These are phyloP conservation scores for Octonoba sinensis DNA, from an alignment of 2,888 invertebrate genomes.

Conservation along the genomic window DNA sequence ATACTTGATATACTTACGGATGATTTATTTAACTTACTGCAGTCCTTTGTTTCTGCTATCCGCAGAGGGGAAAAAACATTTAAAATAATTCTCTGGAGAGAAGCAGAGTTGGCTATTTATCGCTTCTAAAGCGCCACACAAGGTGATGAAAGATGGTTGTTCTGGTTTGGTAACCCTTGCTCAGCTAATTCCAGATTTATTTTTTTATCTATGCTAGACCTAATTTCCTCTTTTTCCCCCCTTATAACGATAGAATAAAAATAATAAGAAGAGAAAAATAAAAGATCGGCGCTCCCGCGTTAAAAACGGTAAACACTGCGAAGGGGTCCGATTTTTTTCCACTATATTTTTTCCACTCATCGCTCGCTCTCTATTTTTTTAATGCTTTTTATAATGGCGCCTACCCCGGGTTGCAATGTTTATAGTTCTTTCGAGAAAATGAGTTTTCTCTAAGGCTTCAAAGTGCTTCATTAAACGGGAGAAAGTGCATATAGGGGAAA, in stretches of 20 bases:
- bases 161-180: constrained; percentile 55
- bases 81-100: too few relatives aligned
- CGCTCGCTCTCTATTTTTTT: constrained; percentile 47
- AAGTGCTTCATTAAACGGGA: constrained; percentile 61
- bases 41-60: too few relatives aligned
- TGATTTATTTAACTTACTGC: too few relatives aligned
- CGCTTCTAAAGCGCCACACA: neutral
- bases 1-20: too few relatives aligned
- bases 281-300: constrained; percentile 51
- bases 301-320: constrained; percentile 60
- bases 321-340: constrained; percentile 25
- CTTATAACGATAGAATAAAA: constrained; percentile 60
- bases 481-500: constrained; percentile 44
- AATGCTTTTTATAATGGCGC: constrained; percentile 63
- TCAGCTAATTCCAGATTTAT: constrained; percentile 60
- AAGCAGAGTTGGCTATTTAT: constrained; percentile 28
- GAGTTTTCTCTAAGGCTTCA: constrained; percentile 60
- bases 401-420: constrained; percentile 53
- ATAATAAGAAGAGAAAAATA: constrained; percentile 37
- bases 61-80: too few relatives aligned
- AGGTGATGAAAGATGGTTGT: constrained; percentile 53
- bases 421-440: constrained; percentile 59
- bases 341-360: constrained; percentile 28
- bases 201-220: constrained; percentile 58
- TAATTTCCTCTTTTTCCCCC: constrained; percentile 59